Evolutionary conservation across 1,140 invertebrate genomes (phyloP), one percentile per base, ranked within the genome.

Genomic region (Armadillidium nasatum): DNA sequence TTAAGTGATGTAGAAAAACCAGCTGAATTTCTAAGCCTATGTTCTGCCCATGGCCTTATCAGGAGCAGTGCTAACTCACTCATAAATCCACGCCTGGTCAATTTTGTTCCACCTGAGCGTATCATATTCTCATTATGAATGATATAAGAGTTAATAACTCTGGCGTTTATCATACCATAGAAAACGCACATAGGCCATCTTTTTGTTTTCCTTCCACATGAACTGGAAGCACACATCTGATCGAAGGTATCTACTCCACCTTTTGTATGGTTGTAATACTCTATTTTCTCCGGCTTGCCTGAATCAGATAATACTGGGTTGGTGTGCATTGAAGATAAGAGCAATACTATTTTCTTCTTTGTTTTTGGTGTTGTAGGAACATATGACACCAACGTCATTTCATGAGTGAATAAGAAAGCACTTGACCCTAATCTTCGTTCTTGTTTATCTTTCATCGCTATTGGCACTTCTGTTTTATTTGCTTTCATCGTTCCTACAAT

Each of bases 241-340:
- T 82, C 81, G 21, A 79, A 71, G 13, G 66, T 79, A 70, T 81
- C 82, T 2, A 80, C 80, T 10, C 74, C 83, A 19, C 75, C 70
- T 75, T 83, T 83, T 0, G 79, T 80, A 1, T 10, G n/a, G 74
- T 83, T 83, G 43, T 83, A 83, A 71, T 76, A 78, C 13, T 72
- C 45, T 10, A 83, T 76, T 10, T 82, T 76, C 50, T 83, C 81
- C 54, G 80, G 78, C 71, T 82, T 82, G 15, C 72, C 71, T 15
- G 22, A 71, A 4, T 1, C n/a, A 10, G 0, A 43, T 10, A 80
- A 71, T 11, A 45, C 50, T 22, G 43, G 44, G 54, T 81, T 72
- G 50, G 78, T 46, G 72, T 83, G 82, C 77, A 78, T 60, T 9
- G 79, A 76, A 11, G 77, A 79, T 7, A 82, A 23, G 4, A 82